Evolutionary conservation across 2,113 vertebrate species (phyloP).

Genomic region (Odocoileus hemionus): DNA sequence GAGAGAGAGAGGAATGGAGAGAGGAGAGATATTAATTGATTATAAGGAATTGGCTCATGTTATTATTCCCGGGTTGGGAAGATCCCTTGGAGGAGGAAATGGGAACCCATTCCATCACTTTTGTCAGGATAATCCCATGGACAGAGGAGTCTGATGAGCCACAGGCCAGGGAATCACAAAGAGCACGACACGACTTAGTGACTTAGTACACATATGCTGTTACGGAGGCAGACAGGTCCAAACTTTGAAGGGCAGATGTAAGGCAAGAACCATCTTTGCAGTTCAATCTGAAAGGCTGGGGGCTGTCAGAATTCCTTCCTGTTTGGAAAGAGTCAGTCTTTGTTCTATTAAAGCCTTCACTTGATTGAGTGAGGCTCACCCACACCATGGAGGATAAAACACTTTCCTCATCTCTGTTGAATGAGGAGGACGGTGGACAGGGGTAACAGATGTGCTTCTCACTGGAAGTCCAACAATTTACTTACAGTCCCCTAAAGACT

Average conservation of each 20-base stretch:
- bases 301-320: neutral
- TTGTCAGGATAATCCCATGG: neutral
- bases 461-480: neutral
- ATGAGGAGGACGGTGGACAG: neutral
- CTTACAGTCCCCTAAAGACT: neutral
- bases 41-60: neutral
- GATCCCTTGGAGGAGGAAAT: neutral
- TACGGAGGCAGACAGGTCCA: neutral
- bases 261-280: neutral
- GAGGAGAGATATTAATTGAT: neutral
- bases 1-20: neutral
- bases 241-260: too few relatives aligned
- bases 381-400: too few relatives aligned
- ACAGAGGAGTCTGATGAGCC: neutral
- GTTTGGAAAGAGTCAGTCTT: neutral
- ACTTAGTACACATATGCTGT: neutral
- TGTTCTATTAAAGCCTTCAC: neutral
- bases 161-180: neutral
- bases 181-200: rapidly evolving
- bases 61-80: neutral
- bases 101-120: neutral
- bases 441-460: neutral
- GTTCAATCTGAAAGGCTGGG: neutral
- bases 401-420: neutral
- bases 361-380: neutral